These are phyloP conservation scores for Drosophila yakuba DNA, from an alignment of 1,140 invertebrate genomes.

Conservation along the genomic window DNA sequence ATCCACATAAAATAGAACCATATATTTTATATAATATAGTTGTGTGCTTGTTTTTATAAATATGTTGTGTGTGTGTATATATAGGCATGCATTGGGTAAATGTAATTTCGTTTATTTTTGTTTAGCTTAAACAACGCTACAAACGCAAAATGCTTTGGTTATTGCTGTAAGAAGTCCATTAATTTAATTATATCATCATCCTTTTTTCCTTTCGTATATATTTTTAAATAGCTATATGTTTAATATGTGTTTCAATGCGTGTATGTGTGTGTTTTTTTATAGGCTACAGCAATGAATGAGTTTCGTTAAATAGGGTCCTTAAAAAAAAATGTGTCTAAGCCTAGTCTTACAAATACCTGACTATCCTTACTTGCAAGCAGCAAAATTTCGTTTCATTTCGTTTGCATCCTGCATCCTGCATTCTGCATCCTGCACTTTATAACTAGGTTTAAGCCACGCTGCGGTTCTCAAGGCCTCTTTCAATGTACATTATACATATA, in stretches of 20 bases:
- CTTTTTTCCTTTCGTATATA: slow-evolving; percentile 14
- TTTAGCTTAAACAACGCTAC: slow-evolving; percentile 44
- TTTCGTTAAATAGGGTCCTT: slow-evolving; percentile 31
- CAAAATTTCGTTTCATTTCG: slow-evolving; percentile 11
- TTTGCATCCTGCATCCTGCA: slow-evolving; percentile 16
- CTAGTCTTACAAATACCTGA: slow-evolving; percentile 41
- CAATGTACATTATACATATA: slow-evolving; percentile 55
- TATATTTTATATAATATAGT: slow-evolving; percentile 13
- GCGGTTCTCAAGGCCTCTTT: slow-evolving; percentile 73
- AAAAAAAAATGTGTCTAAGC: slow-evolving; percentile 24
- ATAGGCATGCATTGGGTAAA: slow-evolving; percentile 34
- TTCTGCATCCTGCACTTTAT: slow-evolving; percentile 11
- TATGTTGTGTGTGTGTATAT: slow-evolving; percentile 13
- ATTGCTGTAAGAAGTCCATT: slow-evolving; percentile 80
- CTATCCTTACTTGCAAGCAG: slow-evolving; percentile 20
- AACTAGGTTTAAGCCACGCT: slow-evolving; percentile 67
- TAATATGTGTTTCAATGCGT: slow-evolving; percentile 9
- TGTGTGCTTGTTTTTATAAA: slow-evolving; percentile 1
- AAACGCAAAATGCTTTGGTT: slow-evolving; percentile 76
- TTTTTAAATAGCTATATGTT: slow-evolving; percentile 40
- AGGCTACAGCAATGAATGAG: slow-evolving; percentile 61
- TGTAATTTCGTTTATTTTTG: slow-evolving; percentile 37
- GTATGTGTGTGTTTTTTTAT: slow-evolving; percentile 18
- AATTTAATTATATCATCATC: slow-evolving; percentile 51
- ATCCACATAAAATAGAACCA: slow-evolving; percentile 26